These are phyloP conservation scores for Conus ventricosus DNA, from an alignment of 1,140 invertebrate species.

Conservation along the genomic window DNA sequence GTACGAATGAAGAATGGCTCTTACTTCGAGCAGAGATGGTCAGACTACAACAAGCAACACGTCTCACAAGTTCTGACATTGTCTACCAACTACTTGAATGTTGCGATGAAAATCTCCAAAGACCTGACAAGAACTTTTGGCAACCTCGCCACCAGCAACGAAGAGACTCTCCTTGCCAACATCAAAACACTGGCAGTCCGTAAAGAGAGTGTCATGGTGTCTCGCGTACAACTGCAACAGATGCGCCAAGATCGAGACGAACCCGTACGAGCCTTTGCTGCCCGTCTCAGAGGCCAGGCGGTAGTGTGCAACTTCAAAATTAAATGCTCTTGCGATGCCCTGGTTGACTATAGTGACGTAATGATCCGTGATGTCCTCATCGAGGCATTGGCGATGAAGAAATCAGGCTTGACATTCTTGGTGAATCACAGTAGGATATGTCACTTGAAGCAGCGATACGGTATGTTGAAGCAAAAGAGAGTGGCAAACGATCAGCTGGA, in stretches of 20 bases:
- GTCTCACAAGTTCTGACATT: neutral
- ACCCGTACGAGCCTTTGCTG: constrained; percentile 3
- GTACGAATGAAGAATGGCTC: neutral
- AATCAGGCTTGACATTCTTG: constrained; percentile 34
- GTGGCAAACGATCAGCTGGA: constrained; percentile 36
- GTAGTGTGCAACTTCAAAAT: constrained; percentile 34
- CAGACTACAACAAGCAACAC: neutral
- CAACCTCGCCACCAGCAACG: neutral
- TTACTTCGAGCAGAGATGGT: neutral
- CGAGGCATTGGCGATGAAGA: constrained; percentile 25
- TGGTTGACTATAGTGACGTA: constrained; percentile 31
- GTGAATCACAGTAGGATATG: constrained; percentile 25
- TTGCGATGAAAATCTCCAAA: neutral
- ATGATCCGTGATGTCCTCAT: constrained; percentile 21
- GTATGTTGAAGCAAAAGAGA: constrained; percentile 36
- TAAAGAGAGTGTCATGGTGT: neutral
- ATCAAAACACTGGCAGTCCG: constrained; percentile 2
- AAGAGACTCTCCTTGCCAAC: neutral
- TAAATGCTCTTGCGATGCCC: neutral
- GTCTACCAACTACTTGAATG: neutral
- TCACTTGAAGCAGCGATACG: constrained; percentile 28
- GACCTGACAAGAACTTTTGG: neutral
- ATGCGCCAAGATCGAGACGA: constrained; percentile 37
- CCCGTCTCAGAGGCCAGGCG: constrained; percentile 35
- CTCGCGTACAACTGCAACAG: constrained; percentile 23